phyloP scores from a whole-genome alignment of 2,888 invertebrate species.

The Osedax frankpressi region DNA sequence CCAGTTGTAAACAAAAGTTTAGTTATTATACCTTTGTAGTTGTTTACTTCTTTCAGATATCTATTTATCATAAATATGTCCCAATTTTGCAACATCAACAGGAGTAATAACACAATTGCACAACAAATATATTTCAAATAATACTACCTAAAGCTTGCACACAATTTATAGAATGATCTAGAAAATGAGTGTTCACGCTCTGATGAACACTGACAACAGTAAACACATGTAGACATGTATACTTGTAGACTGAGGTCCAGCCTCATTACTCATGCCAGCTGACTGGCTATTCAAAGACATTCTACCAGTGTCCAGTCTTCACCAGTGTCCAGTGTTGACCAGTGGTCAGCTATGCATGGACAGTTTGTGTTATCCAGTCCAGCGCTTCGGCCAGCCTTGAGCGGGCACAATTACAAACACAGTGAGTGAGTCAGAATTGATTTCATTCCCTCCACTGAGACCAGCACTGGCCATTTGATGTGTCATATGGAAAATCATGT shows the following conservation, averaged over 20 bases:
- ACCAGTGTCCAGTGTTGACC: constrained; percentile 4
- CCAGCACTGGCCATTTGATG: constrained; percentile 4
- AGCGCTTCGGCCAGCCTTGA: not conserved
- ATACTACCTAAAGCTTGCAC: not conserved
- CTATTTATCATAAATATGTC: not conserved
- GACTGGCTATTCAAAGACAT: not conserved
- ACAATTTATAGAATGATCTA: not conserved
- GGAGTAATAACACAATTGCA: not conserved
- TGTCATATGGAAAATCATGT: not conserved
- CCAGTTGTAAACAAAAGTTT: not conserved
- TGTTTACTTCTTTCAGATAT: too few species aligned
- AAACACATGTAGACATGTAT: constrained; percentile 2
- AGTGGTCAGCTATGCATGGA: not conserved
- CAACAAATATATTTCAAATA: not conserved
- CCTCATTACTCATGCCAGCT: not conserved
- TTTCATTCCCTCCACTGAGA: constrained; percentile 3
- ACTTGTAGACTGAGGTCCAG: not conserved
- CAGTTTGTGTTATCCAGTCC: constrained; percentile 9
- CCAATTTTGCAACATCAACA: not conserved
- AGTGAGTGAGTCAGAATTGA: not conserved
- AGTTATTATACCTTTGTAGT: not conserved
- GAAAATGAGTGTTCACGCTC: not conserved
- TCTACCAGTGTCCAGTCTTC: not conserved
- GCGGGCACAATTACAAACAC: not conserved
- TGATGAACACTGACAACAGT: not conserved